phyloP scores from a whole-genome alignment of 2,888 invertebrate species.

The Euspilapteryx auroguttella region DNA sequence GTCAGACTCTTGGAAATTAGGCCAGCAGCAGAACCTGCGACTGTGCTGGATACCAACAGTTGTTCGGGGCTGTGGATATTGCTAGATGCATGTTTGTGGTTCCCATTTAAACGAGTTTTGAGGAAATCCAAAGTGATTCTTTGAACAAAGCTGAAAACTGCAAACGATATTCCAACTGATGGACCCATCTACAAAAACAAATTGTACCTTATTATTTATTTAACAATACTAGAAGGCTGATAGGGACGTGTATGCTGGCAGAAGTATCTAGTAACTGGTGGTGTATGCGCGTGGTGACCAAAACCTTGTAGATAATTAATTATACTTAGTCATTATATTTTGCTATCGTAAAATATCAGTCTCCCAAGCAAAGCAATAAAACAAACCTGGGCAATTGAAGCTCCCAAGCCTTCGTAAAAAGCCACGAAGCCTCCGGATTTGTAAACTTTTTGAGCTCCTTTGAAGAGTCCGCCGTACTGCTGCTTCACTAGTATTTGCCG shows the following conservation, averaged over 20 bases:
- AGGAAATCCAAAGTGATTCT: constrained; percentile 16
- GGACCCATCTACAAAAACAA: constrained; percentile 32
- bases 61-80: constrained; percentile 12
- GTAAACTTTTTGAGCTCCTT: constrained; percentile 29
- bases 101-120: neutral
- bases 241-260: no score
- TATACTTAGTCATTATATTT: no score
- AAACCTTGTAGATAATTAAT: no score
- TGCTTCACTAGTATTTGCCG: constrained; percentile 35
- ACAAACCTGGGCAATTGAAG: no score
- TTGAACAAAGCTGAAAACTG: constrained; percentile 28
- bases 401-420: constrained; percentile 36
- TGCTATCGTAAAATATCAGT: no score
- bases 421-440: constrained; percentile 26
- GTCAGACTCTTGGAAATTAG: constrained; percentile 75
- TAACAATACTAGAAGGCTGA: neutral
- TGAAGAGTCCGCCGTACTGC: constrained; percentile 28
- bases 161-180: constrained; percentile 33
- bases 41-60: constrained; percentile 26
- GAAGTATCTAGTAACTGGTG: no score
- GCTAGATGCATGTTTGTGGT: constrained; percentile 6
- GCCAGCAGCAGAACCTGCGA: constrained; percentile 74
- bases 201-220: neutral
- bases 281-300: no score
- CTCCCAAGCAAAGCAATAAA: no score